phyloP scores from a whole-genome alignment of 1,140 invertebrate genomes.

The Megalopta genalis region DNA sequence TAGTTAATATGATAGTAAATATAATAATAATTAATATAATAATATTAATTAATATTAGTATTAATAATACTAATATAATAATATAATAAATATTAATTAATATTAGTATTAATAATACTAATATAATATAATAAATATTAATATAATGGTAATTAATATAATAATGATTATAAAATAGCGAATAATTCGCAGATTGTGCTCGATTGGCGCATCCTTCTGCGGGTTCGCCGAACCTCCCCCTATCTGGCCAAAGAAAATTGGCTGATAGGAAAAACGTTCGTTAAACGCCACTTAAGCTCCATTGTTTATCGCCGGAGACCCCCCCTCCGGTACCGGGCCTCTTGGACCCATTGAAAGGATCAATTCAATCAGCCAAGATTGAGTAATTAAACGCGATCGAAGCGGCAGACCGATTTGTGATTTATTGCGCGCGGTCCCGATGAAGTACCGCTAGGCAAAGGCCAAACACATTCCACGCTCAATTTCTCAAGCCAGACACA shows the following conservation, averaged over 20 bases:
- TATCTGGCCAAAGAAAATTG: conserved; percentile 19
- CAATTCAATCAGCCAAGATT: background rate
- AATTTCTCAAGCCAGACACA: background rate
- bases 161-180: background rate
- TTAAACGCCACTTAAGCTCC: background rate
- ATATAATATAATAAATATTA: no score
- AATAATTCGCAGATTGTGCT: conserved; percentile 7
- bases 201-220: conserved; percentile 27
- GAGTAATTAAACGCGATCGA: background rate
- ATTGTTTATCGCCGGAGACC: background rate
- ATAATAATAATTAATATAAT: no score
- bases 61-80: no score
- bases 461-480: background rate
- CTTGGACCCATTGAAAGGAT: background rate
- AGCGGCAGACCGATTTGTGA: background rate
- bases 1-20: no score
- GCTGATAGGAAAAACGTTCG: conserved; percentile 12
- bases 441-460: background rate
- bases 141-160: no score
- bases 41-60: no score
- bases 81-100: no score
- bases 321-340: background rate
- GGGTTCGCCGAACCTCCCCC: conserved; percentile 33
- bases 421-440: background rate
- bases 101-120: no score